Conservation (phyloP, 2,888 invertebrate species). For the Calameuta filiformis region DNA sequence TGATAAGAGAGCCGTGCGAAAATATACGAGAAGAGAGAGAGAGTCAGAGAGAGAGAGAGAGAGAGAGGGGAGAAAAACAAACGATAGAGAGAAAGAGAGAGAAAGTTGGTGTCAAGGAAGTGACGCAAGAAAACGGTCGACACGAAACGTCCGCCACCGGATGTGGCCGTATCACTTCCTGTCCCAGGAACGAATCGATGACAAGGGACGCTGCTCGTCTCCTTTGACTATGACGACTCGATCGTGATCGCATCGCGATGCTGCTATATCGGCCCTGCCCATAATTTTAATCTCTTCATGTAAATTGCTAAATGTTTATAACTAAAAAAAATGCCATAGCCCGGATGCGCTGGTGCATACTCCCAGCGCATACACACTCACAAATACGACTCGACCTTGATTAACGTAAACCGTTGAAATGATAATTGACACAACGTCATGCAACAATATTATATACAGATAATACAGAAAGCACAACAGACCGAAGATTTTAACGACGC, state of each 20-base stretch:
- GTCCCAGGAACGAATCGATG: neutral
- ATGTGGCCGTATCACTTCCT: conserved; percentile 11
- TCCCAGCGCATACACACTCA: conserved; percentile 67
- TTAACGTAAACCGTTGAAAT: conserved; percentile 51
- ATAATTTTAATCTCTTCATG: conserved; percentile 67
- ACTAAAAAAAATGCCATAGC: conserved; percentile 66
- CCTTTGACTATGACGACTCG: neutral
- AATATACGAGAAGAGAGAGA: neutral
- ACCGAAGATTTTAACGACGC: neutral
- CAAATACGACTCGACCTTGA: conserved; percentile 66
- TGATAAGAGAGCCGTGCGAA: neutral
- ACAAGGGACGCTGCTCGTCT: neutral
- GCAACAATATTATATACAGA: conserved; percentile 35
- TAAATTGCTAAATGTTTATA: conserved; percentile 67
- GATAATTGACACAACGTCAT: conserved; percentile 33
- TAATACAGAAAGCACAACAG: conserved; percentile 23
- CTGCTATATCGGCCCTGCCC: conserved; percentile 55
- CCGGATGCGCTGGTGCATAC: conserved; percentile 67
- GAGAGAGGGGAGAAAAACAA: conserved; percentile 1
- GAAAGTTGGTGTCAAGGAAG: conserved; percentile 9
- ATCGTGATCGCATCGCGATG: conserved; percentile 2
- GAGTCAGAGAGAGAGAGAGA: neutral
- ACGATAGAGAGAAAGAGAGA: conserved; percentile 12
- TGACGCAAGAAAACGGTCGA: conserved; percentile 13
- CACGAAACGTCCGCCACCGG: conserved; percentile 6